These are phyloP conservation scores for Neodiprion lecontei DNA, from an alignment of 1,140 invertebrate genomes.

Conservation along the genomic window DNA sequence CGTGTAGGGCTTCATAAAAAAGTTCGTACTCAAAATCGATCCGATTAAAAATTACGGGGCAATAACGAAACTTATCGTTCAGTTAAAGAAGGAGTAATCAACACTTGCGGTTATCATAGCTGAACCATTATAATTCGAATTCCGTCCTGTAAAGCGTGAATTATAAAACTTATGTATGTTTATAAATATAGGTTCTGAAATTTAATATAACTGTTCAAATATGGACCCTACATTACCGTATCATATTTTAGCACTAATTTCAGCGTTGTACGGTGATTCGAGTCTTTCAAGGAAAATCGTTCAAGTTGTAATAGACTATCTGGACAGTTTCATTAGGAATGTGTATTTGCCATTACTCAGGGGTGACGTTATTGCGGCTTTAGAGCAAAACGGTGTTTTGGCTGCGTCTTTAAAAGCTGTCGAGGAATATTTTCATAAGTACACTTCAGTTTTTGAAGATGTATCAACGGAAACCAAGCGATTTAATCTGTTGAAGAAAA, in stretches of 20 bases:
- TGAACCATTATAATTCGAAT: too few species aligned
- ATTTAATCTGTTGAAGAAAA: slow-evolving; percentile 19
- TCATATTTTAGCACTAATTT: slow-evolving; percentile 17
- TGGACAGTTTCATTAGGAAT: slow-evolving; percentile 19
- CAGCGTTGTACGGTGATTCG: slow-evolving; percentile 19
- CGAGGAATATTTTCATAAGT: slow-evolving; percentile 20
- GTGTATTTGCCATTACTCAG: slow-evolving; percentile 14
- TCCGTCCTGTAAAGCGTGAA: too few species aligned
- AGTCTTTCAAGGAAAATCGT: slow-evolving; percentile 25
- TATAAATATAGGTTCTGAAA: too few species aligned
- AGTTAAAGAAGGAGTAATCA: too few species aligned
- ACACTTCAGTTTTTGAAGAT: slow-evolving; percentile 21
- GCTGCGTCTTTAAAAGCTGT: slow-evolving; percentile 12
- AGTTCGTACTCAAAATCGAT: slow-evolving; percentile 18
- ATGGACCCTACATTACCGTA: not conserved
- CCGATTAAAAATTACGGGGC: slow-evolving; percentile 9
- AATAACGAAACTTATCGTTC: too few species aligned
- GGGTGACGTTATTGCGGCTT: slow-evolving; percentile 10
- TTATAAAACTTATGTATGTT: too few species aligned
- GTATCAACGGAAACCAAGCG: slow-evolving; percentile 24
- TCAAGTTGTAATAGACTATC: slow-evolving; percentile 17
- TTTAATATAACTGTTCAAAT: too few species aligned
- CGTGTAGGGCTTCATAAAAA: slow-evolving; percentile 25
- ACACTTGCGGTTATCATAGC: too few species aligned
- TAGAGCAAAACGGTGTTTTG: slow-evolving; percentile 10